Evolutionary conservation across 2,113 vertebrate genomes (phyloP).

Genomic region (Stictonetta naevosa): DNA sequence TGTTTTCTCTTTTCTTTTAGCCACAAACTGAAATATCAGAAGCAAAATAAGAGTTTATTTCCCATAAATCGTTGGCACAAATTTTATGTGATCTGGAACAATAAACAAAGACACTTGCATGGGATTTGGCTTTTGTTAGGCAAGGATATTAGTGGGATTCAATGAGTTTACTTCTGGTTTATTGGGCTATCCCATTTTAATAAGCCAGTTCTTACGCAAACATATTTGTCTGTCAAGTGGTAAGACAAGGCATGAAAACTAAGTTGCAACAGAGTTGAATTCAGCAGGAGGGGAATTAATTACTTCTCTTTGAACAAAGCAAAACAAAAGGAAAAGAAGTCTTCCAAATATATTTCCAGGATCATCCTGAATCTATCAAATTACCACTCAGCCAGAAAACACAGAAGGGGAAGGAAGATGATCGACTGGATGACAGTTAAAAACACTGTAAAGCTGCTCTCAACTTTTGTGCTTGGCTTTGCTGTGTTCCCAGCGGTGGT

Average conservation of each 20-base stretch:
- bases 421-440: neutral
- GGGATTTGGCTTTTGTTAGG: slow-evolving; percentile 50
- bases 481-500: neutral
- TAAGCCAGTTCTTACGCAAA: slow-evolving; percentile 56
- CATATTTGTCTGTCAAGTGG: slow-evolving; percentile 53
- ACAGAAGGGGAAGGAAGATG: neutral
- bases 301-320: slow-evolving; percentile 43
- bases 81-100: slow-evolving; percentile 39
- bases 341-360: slow-evolving; percentile 7
- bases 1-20: slow-evolving; percentile 15
- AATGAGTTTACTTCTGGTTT: slow-evolving; percentile 48
- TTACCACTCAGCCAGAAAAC: neutral
- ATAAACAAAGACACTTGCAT: slow-evolving; percentile 58
- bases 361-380: slow-evolving; percentile 29
- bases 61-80: slow-evolving; percentile 50
- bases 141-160: slow-evolving; percentile 53
- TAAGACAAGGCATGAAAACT: slow-evolving; percentile 38
- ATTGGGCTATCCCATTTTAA: slow-evolving; percentile 52
- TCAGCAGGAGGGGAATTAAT: slow-evolving; percentile 19
- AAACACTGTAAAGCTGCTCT: neutral
- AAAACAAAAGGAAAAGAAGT: slow-evolving; percentile 9
- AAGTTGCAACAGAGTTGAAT: slow-evolving; percentile 40
- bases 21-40: neutral
- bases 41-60: slow-evolving; percentile 45
- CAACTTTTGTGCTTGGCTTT: neutral